Percentiles rank a stretch among this genome's conserved stretches.
Conservation (phyloP, 2,113 vertebrate species). For the Aptenodytes patagonicus region DNA sequence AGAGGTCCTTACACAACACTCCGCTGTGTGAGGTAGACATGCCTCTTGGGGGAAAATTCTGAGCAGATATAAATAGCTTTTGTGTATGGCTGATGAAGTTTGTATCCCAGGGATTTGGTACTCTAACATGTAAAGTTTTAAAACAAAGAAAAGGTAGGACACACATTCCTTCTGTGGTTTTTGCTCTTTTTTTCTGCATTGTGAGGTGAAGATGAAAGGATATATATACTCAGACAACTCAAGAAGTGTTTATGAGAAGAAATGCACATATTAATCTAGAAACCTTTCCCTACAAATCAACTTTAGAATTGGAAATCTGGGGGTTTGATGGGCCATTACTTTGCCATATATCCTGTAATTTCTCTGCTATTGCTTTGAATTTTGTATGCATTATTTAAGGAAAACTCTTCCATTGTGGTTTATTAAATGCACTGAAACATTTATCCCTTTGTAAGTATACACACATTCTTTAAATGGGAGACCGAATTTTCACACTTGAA, state of each 20-base stretch:
- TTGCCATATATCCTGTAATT: neutral
- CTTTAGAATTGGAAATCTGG: neutral
- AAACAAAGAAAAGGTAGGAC: neutral
- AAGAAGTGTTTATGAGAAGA: neutral
- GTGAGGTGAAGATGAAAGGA: neutral
- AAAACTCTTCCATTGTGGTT: neutral
- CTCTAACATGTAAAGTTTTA: neutral
- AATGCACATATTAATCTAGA: neutral
- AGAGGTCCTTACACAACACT: neutral
- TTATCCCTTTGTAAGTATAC: neutral
- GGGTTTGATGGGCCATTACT: neutral
- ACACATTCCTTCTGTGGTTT: neutral
- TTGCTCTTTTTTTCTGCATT: neutral
- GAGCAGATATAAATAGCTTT: conserved; percentile 5
- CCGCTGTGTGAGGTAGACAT: neutral
- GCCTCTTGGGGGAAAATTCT: neutral
- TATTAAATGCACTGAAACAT: neutral
- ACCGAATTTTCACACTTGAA: neutral
- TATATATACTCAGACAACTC: neutral
- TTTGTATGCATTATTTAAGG: neutral
- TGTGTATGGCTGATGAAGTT: neutral
- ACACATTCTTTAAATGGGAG: neutral
- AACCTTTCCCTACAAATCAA: neutral
- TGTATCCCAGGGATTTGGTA: neutral
- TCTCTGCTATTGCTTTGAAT: neutral